Evolutionary conservation across 2,113 vertebrate species (phyloP), one percentile per base, ranked within the genome.

Genomic region (Anarrhichthys ocellatus): DNA sequence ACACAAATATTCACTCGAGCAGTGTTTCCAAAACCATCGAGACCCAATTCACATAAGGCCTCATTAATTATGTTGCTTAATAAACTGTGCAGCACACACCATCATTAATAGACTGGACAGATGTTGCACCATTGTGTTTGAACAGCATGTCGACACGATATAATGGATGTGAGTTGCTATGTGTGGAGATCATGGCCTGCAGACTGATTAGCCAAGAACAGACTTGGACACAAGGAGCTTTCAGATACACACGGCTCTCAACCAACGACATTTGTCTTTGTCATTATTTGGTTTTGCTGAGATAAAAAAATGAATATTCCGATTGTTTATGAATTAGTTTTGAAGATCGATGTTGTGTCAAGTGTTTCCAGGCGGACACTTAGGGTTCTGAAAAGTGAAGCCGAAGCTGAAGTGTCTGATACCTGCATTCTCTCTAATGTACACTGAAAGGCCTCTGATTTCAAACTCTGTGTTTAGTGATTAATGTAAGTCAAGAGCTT

Each of bases 171-270:
- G 78, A 80, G 48, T 65, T 56, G 18, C 56, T 69, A 56, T 58
- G n/a, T 42, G 68, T n/a, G 34, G 29, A 40, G 65, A 34, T 68
- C 36, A 6, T 34, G 65, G 52, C 75, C 64, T 1, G 24, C 56
- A 59, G 32, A 42, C 77, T 52, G 46, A 79, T 72, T 11, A 64
- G 63, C 67, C 24, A 24, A 34, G 61, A 73, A 80, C 46, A 65
- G 46, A 79, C 58, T 17, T 34, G 59, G 68, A 63, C 32, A 32
- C 27, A 5, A 32, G 46, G 76, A 71, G 67, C 20, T 18, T 52
- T 27, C 40, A 78, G 54, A 13, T 1, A 4, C 40, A 70, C 56
- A 17, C 8, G 14, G 29, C 58, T 20, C 15, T 79, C 77, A 11
- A 27, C 63, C 77, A 54, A 24, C 34, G 22, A 6, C 52, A 40